These are phyloP conservation scores for Eretmocerus hayati DNA, from an alignment of 2,888 invertebrate genomes.

Conservation along the genomic window DNA sequence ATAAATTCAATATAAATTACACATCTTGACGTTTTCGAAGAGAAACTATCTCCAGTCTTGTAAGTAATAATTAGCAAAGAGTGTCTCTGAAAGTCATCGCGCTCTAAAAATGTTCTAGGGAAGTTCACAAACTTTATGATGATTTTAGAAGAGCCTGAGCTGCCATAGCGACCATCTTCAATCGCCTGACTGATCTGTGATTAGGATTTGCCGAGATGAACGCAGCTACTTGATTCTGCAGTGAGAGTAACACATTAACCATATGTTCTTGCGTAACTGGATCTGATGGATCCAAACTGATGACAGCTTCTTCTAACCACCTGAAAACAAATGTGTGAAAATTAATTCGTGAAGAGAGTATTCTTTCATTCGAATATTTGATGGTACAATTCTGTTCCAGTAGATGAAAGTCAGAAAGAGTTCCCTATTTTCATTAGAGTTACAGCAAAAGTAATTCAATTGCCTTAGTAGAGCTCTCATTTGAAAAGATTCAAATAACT, in stretches of 20 bases:
- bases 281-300: constrained; percentile 70
- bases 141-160: constrained; percentile 52
- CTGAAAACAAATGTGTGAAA: constrained; percentile 48
- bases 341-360: no score
- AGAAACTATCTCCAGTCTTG: constrained; percentile 21
- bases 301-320: constrained; percentile 79
- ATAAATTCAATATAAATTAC: constrained; percentile 11
- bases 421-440: no score
- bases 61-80: constrained; percentile 12
- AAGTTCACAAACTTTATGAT: constrained; percentile 22
- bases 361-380: no score
- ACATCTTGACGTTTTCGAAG: constrained; percentile 13
- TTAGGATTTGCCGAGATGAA: constrained; percentile 63
- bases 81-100: constrained; percentile 3
- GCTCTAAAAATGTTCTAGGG: constrained; percentile 9
- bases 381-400: no score
- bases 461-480: no score
- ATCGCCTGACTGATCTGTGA: constrained; percentile 57
- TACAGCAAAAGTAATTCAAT: no score
- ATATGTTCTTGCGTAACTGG: constrained; percentile 78
- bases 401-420: no score
- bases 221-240: constrained; percentile 65
- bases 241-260: constrained; percentile 66
- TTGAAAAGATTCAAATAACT: no score
- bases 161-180: constrained; percentile 69